Conservation (phyloP, 2,113 vertebrate genomes). For the Anolis carolinensis region DNA sequence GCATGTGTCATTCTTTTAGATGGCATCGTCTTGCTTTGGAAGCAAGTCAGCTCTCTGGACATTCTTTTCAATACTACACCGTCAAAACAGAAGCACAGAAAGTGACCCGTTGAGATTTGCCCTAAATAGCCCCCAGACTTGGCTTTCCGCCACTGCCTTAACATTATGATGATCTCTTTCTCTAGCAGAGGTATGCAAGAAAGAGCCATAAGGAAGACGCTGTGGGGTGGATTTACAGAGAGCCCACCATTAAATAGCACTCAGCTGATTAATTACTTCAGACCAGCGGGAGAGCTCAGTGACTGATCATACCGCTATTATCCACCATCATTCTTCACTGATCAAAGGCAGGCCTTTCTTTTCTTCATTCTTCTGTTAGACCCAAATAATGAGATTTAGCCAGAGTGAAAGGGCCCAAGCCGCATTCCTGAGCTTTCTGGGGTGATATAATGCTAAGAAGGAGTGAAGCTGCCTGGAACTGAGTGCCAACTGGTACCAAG, state of each 20-base stretch:
- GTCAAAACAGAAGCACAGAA: neutral
- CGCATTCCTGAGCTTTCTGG: constrained; percentile 15
- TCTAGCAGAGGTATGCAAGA: neutral
- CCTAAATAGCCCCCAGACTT: neutral
- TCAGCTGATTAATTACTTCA: constrained; percentile 1
- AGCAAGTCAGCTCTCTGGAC: neutral
- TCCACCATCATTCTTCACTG: neutral
- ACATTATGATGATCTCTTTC: neutral
- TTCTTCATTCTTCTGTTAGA: neutral
- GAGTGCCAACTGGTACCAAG: constrained; percentile 9
- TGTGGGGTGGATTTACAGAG: constrained; percentile 22
- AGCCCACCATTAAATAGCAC: neutral
- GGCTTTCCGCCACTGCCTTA: neutral
- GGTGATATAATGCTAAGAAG: neutral
- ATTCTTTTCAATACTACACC: neutral
- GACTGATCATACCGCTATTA: constrained; percentile 15
- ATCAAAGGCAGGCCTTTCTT: constrained; percentile 19
- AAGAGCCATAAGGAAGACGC: neutral
- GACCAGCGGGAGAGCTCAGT: constrained; percentile 10
- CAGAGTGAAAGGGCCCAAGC: neutral
- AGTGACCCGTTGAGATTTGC: neutral
- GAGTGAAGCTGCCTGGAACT: neutral
- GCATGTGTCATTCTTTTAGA: neutral
- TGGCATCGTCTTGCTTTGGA: neutral
- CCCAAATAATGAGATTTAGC: neutral